These are phyloP conservation scores for Hylomyscus alleni DNA, from an alignment of 2,797 vertebrate genomes.

Conservation along the genomic window DNA sequence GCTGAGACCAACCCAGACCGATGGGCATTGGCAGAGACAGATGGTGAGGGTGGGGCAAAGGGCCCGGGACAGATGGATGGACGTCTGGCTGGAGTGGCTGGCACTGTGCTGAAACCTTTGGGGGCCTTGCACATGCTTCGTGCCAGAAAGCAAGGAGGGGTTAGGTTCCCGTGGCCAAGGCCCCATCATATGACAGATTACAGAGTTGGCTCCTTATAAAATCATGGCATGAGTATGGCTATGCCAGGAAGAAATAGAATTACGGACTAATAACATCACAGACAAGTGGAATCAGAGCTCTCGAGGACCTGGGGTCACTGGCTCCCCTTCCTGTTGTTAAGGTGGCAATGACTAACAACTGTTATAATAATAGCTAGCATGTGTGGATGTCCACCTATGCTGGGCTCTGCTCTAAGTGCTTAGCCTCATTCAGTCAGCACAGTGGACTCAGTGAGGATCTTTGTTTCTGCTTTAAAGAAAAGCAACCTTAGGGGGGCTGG, in stretches of 20 bases:
- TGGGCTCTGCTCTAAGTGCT: not conserved
- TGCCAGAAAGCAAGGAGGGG: slow-evolving; percentile 63
- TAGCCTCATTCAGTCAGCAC: not conserved
- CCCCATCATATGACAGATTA: slow-evolving; percentile 50
- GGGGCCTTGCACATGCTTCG: slow-evolving; percentile 26
- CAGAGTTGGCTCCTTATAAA: slow-evolving; percentile 39
- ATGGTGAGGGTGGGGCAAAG: slow-evolving; percentile 63
- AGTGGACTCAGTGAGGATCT: not conserved
- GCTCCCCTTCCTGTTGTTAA: not conserved
- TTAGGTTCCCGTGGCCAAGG: slow-evolving; percentile 8
- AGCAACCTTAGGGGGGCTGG: not conserved
- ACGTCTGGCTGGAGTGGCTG: slow-evolving; percentile 58
- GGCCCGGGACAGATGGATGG: slow-evolving; percentile 72
- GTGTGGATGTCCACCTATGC: not conserved
- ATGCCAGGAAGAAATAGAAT: slow-evolving; percentile 45
- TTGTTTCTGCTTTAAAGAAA: not conserved
- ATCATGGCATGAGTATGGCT: not conserved
- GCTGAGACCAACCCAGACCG: slow-evolving; percentile 56
- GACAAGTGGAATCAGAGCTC: not conserved
- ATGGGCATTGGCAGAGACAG: slow-evolving; percentile 69
- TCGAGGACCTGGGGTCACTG: not conserved
- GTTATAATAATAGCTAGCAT: not conserved
- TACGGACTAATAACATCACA: not conserved
- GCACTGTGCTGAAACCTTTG: slow-evolving; percentile 48
- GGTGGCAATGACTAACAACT: not conserved